Evolutionary conservation across 1,140 invertebrate genomes (phyloP), one percentile per base, ranked within the genome.

Genomic region (Camponotus floridanus): DNA sequence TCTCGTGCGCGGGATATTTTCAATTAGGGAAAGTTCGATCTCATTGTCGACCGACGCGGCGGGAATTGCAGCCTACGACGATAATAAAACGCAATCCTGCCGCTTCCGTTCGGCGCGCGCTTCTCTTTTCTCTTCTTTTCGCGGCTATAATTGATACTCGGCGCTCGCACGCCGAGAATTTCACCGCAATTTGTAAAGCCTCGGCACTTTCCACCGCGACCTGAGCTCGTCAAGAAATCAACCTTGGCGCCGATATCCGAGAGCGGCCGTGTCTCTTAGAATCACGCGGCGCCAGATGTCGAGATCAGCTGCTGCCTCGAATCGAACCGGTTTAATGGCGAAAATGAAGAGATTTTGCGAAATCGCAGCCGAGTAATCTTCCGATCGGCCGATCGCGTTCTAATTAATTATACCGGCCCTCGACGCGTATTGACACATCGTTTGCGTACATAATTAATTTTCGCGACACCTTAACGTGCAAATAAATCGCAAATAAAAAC

Each of bases 171-270:
- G 11, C 61, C 59, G 31, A 84, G 55, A 84, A 87, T 83, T 89
- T 84, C 85, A 62, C 64, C 71, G 51, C 48, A 48, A 55, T 48
- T 51, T 59, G 31, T 13, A 15, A 51, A 51, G 8, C 51, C 62
- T 15, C 51, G 3, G 39, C 79, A 79, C 89, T 89, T 91, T 92
- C 85, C 89, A 91, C 81, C 86, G 48, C 71, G 86, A 6, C 61
- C 73, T 80, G 86, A 70, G 59, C 64, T n/a, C 61, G 64, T 57
- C 31, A 48, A 64, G 48, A 85, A 62, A 62, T 31, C 88, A 92
- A 92, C 91, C 86, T 92, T 92, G 91, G 88, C 91, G 87, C 79
- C 85, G 78, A 79, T 26, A 26, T 91, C 74, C 85, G 73, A 89
- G 67, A 87, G 55, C 85, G 71, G 64, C 57, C 45, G 33, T 61